Evolutionary conservation across 2,113 vertebrate genomes (phyloP).

Genomic region (Bubo scandiacus): DNA sequence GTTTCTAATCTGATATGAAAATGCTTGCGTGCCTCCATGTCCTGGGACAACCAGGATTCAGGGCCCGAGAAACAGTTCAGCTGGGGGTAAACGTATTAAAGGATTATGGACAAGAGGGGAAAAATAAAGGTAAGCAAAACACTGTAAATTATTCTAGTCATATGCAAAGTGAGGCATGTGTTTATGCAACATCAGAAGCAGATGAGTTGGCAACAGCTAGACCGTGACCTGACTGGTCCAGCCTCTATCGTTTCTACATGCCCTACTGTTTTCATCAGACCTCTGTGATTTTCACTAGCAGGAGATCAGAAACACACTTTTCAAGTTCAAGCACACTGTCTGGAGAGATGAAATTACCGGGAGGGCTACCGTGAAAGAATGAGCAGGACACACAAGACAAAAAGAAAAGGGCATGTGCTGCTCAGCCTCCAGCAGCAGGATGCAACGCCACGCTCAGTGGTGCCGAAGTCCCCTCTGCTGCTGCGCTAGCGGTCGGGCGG

Average conservation of each 20-base stretch:
- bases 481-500: not conserved
- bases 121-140: constrained; percentile 29
- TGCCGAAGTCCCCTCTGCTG: not conserved
- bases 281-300: not conserved
- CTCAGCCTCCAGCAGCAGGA: not conserved
- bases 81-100: constrained; percentile 14
- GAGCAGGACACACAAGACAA: not conserved
- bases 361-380: not conserved
- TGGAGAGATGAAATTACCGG: not conserved
- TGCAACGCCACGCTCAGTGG: accelerated
- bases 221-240: not conserved
- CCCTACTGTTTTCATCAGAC: not conserved
- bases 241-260: not conserved
- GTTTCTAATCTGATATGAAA: constrained; percentile 31
- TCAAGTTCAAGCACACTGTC: not conserved
- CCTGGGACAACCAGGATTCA: not conserved
- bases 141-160: not conserved
- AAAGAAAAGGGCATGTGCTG: not conserved
- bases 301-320: not conserved
- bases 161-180: not conserved
- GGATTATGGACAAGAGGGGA: not conserved
- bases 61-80: constrained; percentile 19
- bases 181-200: constrained; percentile 16
- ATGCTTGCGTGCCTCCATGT: not conserved
- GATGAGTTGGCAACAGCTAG: not conserved